Base-by-base conservation (phyloP, 1,140 invertebrate species). In the Drosophila sulfurigaster region DNA sequence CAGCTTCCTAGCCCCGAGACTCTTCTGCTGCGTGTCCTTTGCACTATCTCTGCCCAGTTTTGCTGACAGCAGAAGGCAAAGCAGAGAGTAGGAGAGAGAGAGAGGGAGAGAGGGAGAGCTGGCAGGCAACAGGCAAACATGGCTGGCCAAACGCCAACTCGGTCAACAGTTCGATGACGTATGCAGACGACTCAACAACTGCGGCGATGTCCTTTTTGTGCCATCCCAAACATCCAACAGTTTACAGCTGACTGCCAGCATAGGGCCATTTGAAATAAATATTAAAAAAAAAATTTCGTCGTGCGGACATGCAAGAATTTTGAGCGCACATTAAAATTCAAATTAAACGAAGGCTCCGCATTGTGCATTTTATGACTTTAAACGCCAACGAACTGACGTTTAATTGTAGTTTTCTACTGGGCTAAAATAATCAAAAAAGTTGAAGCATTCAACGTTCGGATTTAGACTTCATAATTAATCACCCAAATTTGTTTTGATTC, bases 91-190 rank as follows among this genome's bases (percentile, higher is more conserved):
- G n/a, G 10, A 3, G 28, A 3, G 49, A 15, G 8, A 3, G 43
- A 1, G n/a, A 28, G 25, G n/a, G 10, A 3, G 28, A 3, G 49
- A 15, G 8, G 6, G 43, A 1, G n/a, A 28, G 25, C 43, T 30
- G 28, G 45, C 6, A 51, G 71, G 57, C 69, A 71, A 73, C 68
- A 71, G 85, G 81, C 85, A 81, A 85, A 32, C 5, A 8, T 8
- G 32, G 85, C 77, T 88, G 85, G 85, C 85, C 81, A 63, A 67
- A 75, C 68, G 85, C 85, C 85, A 88, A 88, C 85, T 88, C 85
- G 86, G 86, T 89, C 85, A 88, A 85, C 85, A 89, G 85, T 89
- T 88, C 85, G 85, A 88, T 88, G 85, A 88, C 85, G 85, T 85
- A 88, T 85, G 85, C 85, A 89, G 85, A 85, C 79, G 78, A 86